phyloP scores from a whole-genome alignment of 2,888 invertebrate species.

The Atethmia centrago region DNA sequence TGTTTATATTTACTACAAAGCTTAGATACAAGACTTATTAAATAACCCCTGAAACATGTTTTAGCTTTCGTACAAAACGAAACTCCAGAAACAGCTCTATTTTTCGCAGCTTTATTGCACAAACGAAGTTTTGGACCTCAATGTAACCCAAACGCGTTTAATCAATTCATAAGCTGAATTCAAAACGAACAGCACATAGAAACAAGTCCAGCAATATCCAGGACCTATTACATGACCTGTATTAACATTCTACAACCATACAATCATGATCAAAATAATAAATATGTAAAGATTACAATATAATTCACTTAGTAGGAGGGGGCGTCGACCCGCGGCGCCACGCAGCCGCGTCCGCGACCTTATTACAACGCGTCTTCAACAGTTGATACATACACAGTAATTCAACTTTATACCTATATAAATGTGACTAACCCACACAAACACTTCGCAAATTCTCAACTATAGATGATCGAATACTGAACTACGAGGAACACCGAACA shows the following conservation, averaged over 20 bases:
- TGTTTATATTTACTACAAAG: slow-evolving; percentile 21
- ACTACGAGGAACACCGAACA: slow-evolving; percentile 49
- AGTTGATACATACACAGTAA: slow-evolving; percentile 65
- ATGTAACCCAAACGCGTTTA: background rate
- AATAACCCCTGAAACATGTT: slow-evolving; percentile 21
- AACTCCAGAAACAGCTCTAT: background rate
- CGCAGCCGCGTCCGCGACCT: slow-evolving; percentile 85
- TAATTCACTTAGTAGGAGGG: slow-evolving; percentile 79
- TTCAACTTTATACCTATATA: slow-evolving; percentile 63
- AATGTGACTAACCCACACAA: slow-evolving; percentile 66
- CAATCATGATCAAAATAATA: slow-evolving; percentile 58
- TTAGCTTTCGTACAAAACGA: background rate
- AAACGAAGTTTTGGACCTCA: background rate
- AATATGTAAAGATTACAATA: slow-evolving; percentile 71
- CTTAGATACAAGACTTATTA: slow-evolving; percentile 6
- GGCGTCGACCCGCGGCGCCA: slow-evolving; percentile 85
- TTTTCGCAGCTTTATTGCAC: background rate
- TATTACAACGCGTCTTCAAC: slow-evolving; percentile 78
- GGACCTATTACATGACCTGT: slow-evolving; percentile 45
- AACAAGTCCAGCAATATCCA: slow-evolving; percentile 16
- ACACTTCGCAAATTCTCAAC: slow-evolving; percentile 55
- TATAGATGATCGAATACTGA: slow-evolving; percentile 57
- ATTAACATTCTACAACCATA: slow-evolving; percentile 48
- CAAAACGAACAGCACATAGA: background rate
- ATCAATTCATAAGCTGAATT: background rate